Base-by-base conservation (phyloP, 2,888 invertebrate genomes). In the Cephus sareptanus region DNA sequence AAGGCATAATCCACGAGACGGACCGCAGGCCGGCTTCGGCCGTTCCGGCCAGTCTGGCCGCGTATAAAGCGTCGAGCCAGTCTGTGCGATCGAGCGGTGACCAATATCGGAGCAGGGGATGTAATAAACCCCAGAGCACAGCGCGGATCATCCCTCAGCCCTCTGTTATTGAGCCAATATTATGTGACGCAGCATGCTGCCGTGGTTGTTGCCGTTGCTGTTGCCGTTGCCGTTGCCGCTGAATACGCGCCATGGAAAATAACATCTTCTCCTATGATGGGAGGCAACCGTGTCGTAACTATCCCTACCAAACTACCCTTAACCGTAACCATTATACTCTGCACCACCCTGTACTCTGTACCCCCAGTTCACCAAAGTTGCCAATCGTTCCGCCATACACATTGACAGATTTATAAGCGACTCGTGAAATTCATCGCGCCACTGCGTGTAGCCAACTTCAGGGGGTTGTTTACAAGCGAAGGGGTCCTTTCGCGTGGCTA, bases 111-210 rank as follows among this genome's bases (percentile, higher is more conserved):
- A 81, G 77, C 80, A 80, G 76, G 75, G 82, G 83, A 80, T 80
- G 86, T 85, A 85, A 85, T 85, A 85, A 86, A 83, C 86, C 86
- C 81, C 79, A 79, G 73, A 82, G 83, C 81, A 79, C 80, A 81
- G 73, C 80, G 76, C 78, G 79, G 84, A 85, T 80, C 40, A 37
- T 76, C 33, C 56, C 71, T 34, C 30, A 1, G 71, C 71, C 71
- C 31, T 30, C 31, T 71, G 71, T 30, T 71, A 71, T 71, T 34
- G 11, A 33, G 31, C 23, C 71, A 71, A 71, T 34, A 71, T 71
- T 71, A 31, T 71, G 31, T 33, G 30, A 71, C 71, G 23, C 71
- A 33, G 30, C 31, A 33, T 30, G 33, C 15, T 71, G 71, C 31
- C 15, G 6, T 23, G 23, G 23, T 15, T 56, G 23, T 23, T 40